Base-by-base conservation (phyloP, 2,797 vertebrate species). In the Sternarchorhynchus goeldii region DNA sequence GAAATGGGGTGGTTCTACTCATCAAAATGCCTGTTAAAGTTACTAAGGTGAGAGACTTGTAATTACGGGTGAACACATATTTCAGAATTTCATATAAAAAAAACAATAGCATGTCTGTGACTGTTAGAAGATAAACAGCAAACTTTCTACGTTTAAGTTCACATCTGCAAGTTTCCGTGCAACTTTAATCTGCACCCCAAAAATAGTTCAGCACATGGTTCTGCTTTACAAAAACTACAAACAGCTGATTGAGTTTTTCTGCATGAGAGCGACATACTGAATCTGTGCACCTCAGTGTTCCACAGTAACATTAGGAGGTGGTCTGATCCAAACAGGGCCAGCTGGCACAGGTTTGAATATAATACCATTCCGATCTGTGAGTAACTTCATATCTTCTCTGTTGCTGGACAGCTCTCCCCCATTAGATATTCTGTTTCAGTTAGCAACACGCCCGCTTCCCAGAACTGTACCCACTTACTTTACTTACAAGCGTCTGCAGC, bases 381-480 rank as follows among this genome's bases (percentile, higher is more conserved):
- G 81, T 71, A 81, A 81, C 75, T 75, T 62, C 64, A 82, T 82
- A 78, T 73, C 59, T 50, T 72, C 58, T 68, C 81, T 7, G 55
- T 55, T 74, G 70, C 20, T 77, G 63, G 79, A 77, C 74, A 82
- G 55, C 60, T 36, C 66, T 71, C 21, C 29, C 4, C 58, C 77
- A 45, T 45, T 84, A 25, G 60, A 74, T 70, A 79, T 82, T 79
- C 29, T 39, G 57, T 78, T 75, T 71, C 39, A 76, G 71, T 67
- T 66, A 75, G 73, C 72, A 68, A 65, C 74, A 39, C 36, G 75
- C 58, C 39, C 41, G 10, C 72, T 84, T 84, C 76, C 76, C 78
- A 83, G 83, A 84, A 83, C 39, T 65, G 62, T 34, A 68, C 77
- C 73, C 57, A 63, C 76, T 77, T 83, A 73, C 73, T 67, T 86